phyloP scores from a whole-genome alignment of 92 coral and sea anemone species.

The Parazoanthus darwini region DNA sequence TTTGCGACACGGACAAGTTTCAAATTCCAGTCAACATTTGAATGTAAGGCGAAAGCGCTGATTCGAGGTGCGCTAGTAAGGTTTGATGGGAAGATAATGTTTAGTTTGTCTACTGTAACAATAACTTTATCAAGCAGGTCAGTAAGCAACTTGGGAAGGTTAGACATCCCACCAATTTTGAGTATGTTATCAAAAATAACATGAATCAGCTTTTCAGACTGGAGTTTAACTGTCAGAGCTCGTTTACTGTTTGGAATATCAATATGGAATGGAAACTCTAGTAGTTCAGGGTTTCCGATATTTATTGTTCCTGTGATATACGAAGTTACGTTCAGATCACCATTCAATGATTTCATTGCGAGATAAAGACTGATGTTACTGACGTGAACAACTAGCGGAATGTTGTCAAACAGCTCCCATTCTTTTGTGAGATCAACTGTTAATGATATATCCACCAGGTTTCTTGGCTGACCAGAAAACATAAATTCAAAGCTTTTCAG shows the following conservation, averaged over 20 bases:
- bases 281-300: slow-evolving; percentile 45
- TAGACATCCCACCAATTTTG: slow-evolving; percentile 45
- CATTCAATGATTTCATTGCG: slow-evolving; percentile 1
- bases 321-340: slow-evolving; percentile 39
- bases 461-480: slow-evolving; percentile 25
- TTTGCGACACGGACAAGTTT: slow-evolving; percentile 37
- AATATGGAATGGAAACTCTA: slow-evolving; percentile 50
- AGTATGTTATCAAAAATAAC: slow-evolving; percentile 31
- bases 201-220: slow-evolving; percentile 38
- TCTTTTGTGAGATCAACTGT: slow-evolving; percentile 17
- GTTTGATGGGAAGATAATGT: slow-evolving; percentile 37
- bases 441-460: slow-evolving; percentile 29
- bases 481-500: slow-evolving; percentile 29
- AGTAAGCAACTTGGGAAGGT: slow-evolving; percentile 38
- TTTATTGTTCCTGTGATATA: slow-evolving; percentile 41
- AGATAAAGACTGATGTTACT: slow-evolving; percentile 26
- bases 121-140: slow-evolving; percentile 33
- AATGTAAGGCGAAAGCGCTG: slow-evolving; percentile 10
- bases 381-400: slow-evolving; percentile 7
- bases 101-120: slow-evolving; percentile 24
- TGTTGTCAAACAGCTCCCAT: slow-evolving; percentile 49
- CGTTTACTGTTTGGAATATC: slow-evolving; percentile 39
- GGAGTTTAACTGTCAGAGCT: slow-evolving; percentile 43
- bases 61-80: slow-evolving; percentile 30
- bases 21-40: slow-evolving; percentile 49